phyloP scores from a whole-genome alignment of 2,797 vertebrate genomes.

The Garrulus glandarius region DNA sequence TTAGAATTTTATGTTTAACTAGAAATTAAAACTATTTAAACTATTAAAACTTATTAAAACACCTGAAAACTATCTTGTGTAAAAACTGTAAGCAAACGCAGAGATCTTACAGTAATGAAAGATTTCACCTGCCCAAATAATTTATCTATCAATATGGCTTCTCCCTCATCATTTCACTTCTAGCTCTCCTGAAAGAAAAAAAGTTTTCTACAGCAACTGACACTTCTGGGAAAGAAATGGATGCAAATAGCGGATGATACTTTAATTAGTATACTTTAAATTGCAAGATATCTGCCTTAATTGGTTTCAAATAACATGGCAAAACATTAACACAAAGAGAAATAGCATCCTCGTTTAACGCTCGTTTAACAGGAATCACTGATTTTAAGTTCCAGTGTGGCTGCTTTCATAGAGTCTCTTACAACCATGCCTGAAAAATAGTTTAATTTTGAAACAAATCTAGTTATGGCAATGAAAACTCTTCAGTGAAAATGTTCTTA shows the following conservation, averaged over 20 bases:
- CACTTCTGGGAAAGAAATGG: neutral
- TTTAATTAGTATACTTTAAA: neutral
- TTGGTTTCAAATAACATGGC: neutral
- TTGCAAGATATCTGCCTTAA: neutral
- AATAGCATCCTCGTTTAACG: neutral
- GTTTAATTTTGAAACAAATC: slow-evolving; percentile 30
- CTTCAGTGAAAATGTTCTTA: slow-evolving; percentile 6
- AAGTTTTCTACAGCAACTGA: neutral
- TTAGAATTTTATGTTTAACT: neutral
- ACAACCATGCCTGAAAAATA: neutral
- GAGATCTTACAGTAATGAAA: neutral
- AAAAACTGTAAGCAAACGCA: neutral
- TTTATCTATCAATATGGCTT: neutral
- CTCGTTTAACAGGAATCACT: neutral
- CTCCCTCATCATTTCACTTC: neutral
- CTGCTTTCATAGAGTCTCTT: neutral
- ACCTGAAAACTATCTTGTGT: neutral
- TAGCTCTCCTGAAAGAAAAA: neutral
- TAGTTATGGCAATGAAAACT: neutral
- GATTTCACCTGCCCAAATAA: neutral
- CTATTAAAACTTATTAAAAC: too few species aligned
- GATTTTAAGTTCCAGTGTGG: neutral
- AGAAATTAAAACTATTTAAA: too few species aligned
- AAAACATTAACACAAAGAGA: neutral
- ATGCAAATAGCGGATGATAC: neutral